Percentiles rank a stretch among this genome's conserved stretches.
These are phyloP conservation scores for Gastracanthus pulcherrimus DNA, from an alignment of 2,888 invertebrate genomes.

Conservation along the genomic window DNA sequence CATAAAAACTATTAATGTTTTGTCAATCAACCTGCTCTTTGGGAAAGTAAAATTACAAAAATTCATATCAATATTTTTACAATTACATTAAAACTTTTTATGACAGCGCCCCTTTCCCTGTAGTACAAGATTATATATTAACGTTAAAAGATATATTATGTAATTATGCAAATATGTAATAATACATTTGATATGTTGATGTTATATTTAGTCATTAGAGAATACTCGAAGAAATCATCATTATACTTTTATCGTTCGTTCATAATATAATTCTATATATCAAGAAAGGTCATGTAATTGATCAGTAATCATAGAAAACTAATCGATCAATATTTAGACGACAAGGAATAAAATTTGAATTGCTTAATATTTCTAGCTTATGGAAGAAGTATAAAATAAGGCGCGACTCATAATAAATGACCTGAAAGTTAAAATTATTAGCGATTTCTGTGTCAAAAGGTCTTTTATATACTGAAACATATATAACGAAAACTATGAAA, in stretches of 20 bases:
- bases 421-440: not conserved
- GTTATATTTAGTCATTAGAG: slow-evolving; percentile 8
- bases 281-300: not conserved
- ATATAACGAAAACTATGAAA: not conserved
- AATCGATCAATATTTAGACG: not conserved
- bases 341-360: not conserved
- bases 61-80: not conserved
- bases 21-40: not conserved
- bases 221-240: slow-evolving; percentile 21
- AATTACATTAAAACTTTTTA: not conserved
- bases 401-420: not conserved
- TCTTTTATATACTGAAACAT: not conserved
- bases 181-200: slow-evolving; percentile 5
- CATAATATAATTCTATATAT: not conserved
- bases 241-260: slow-evolving; percentile 14
- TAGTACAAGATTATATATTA: slow-evolving; percentile 10
- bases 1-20: not conserved
- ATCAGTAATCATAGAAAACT: not conserved
- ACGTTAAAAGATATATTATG: not conserved
- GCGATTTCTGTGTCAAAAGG: not conserved
- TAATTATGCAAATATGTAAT: not conserved
- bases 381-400: not conserved
- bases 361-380: too few relatives aligned
- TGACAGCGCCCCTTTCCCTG: not conserved
- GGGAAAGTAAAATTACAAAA: not conserved